Percentiles rank a stretch among this genome's conserved stretches.
These are phyloP conservation scores for Alloscopus bannaensis DNA, from an alignment of 2,888 invertebrate species.

Conservation along the genomic window DNA sequence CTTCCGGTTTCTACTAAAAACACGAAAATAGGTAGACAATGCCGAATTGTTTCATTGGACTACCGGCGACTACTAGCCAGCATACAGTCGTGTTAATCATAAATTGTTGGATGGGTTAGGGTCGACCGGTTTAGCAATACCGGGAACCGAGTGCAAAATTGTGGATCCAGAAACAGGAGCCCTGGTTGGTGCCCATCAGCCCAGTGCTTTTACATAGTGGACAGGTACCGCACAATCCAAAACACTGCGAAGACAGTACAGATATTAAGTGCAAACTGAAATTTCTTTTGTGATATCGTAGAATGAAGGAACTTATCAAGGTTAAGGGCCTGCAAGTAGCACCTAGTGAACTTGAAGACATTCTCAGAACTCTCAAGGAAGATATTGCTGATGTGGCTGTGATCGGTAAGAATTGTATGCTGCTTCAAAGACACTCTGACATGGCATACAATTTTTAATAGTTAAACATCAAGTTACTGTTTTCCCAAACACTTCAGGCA, in stretches of 20 bases:
- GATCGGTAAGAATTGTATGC: too few species aligned
- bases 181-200: conserved; percentile 79
- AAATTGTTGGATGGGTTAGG: too few species aligned
- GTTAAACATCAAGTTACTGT: conserved; percentile 3
- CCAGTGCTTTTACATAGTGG: conserved; percentile 84
- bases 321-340: conserved; percentile 81
- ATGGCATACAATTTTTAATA: neutral
- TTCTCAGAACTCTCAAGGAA: conserved; percentile 83
- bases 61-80: too few species aligned
- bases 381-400: conserved; percentile 90
- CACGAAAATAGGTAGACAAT: conserved; percentile 66
- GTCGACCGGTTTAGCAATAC: conserved; percentile 45
- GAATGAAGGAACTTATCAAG: conserved; percentile 71
- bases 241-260: too few species aligned
- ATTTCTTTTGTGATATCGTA: too few species aligned
- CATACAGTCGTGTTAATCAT: too few species aligned
- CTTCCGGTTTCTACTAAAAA: conserved; percentile 50
- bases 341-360: conserved; percentile 89
- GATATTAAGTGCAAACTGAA: too few species aligned
- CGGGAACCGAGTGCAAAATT: conserved; percentile 80
- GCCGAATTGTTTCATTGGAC: too few species aligned
- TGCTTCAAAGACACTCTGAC: too few species aligned
- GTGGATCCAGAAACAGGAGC: conserved; percentile 79
- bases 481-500: conserved; percentile 78
- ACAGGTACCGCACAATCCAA: too few species aligned